Evolutionary conservation across 2,888 invertebrate species (phyloP).

Genomic region (Trachelus troglodyta): DNA sequence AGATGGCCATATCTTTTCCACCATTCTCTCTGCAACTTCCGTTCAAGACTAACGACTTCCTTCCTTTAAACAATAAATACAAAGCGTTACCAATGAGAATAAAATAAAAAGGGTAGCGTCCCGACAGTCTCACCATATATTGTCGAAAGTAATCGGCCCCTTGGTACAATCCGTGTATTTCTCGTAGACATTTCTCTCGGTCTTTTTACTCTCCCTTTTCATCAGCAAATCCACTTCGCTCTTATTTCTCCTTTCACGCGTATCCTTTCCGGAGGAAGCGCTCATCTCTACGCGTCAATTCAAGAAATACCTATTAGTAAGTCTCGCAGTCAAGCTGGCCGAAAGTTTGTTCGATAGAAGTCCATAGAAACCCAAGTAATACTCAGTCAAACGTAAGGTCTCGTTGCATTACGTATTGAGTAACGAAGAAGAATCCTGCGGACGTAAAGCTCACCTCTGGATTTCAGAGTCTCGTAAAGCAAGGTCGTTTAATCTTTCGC

Average conservation of each 20-base stretch:
- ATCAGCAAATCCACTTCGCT: not conserved
- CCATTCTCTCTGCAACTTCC: constrained; percentile 40
- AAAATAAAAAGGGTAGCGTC: not conserved
- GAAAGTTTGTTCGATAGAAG: constrained; percentile 1
- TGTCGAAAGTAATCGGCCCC: constrained; percentile 37
- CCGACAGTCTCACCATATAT: constrained; percentile 39
- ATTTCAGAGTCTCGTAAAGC: constrained; percentile 27
- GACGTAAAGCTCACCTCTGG: constrained; percentile 14
- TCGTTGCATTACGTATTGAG: not conserved
- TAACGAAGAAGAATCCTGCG: not conserved
- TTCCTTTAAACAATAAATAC: constrained; percentile 36
- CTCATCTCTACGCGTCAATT: not conserved
- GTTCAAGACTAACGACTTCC: constrained; percentile 45
- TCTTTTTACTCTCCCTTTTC: constrained; percentile 22
- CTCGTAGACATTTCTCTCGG: constrained; percentile 18
- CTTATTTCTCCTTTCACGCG: not conserved
- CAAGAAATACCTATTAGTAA: not conserved
- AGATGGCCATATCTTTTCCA: constrained; percentile 43
- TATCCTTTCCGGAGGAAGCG: not conserved
- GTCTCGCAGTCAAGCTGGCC: not conserved
- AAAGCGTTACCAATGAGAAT: constrained; percentile 7
- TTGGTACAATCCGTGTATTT: constrained; percentile 30
- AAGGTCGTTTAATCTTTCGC: constrained; percentile 37
- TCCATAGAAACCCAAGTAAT: not conserved
- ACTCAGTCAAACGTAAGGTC: not conserved